Conservation (phyloP, 2,888 invertebrate species). For the Danaus chrysippus region DNA sequence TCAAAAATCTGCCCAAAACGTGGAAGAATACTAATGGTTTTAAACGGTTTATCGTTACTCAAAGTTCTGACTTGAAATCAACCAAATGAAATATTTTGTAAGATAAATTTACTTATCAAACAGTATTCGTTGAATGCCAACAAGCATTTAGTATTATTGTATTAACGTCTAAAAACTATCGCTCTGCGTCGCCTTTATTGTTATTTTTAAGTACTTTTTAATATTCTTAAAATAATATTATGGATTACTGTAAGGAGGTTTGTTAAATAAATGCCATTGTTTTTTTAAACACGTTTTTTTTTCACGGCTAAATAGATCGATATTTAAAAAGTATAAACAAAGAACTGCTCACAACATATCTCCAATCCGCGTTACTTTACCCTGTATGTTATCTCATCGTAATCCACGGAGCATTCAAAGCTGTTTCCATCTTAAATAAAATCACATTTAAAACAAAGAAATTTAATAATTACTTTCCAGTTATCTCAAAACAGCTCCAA, state of each 20-base stretch:
- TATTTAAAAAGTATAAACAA: constrained; percentile 11
- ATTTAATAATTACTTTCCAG: no score
- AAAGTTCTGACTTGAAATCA: no score
- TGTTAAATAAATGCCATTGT: constrained; percentile 6
- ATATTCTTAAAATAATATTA: neutral
- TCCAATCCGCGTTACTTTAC: constrained; percentile 35
- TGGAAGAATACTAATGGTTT: no score
- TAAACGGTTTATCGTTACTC: no score
- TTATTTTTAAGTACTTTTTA: neutral
- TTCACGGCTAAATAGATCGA: neutral
- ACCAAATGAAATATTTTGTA: no score
- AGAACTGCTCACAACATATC: constrained; percentile 43
- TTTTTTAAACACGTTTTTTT: constrained; percentile 13
- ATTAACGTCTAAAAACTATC: neutral
- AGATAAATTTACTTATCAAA: no score
- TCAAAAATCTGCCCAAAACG: no score
- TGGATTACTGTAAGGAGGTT: neutral
- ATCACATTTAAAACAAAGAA: no score
- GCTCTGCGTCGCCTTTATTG: neutral
- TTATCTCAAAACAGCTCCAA: no score
- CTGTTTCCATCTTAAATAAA: neutral
- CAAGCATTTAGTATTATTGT: no score
- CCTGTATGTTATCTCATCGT: constrained; percentile 39
- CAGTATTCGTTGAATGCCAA: no score
- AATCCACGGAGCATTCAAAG: neutral